A percentile compares a stretch with the other conserved stretches of the same genome.
phyloP scores from a whole-genome alignment of 2,888 invertebrate species.

The Microplitis manilae region DNA sequence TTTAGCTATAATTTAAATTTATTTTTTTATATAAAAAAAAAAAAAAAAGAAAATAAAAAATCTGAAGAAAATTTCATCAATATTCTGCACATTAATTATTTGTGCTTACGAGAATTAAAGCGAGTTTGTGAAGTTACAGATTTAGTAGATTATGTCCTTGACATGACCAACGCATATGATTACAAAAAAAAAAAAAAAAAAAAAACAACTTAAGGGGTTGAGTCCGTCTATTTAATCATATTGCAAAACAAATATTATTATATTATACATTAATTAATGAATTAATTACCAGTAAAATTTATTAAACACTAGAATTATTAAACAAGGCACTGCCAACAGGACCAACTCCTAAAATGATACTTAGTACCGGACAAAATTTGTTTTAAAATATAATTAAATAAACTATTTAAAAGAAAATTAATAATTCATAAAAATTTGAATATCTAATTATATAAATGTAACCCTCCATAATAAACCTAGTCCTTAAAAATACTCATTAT shows the following conservation, averaged over 20 bases:
- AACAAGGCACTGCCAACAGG: constrained; percentile 56
- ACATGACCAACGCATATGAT: constrained; percentile 20
- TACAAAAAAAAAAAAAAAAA: neutral
- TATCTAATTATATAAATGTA: neutral
- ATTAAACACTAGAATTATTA: constrained; percentile 15
- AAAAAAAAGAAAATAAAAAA: neutral
- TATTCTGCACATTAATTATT: constrained; percentile 47
- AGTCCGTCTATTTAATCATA: constrained; percentile 31
- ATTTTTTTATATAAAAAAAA: neutral
- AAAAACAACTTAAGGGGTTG: constrained; percentile 20
- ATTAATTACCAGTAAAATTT: neutral
- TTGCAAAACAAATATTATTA: neutral
- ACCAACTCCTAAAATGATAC: constrained; percentile 50
- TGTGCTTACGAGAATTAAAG: constrained; percentile 23
- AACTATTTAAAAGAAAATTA: constrained; percentile 14
- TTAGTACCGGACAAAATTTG: constrained; percentile 24
- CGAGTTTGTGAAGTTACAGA: constrained; percentile 25
- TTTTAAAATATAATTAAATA: constrained; percentile 23
- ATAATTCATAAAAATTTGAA: neutral
- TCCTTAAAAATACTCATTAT: neutral
- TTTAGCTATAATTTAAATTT: constrained; percentile 43
- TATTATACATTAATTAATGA: neutral
- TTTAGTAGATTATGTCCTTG: constrained; percentile 18
- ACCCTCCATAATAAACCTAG: neutral
- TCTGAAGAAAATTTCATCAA: constrained; percentile 46